Evolutionary conservation across 2,888 invertebrate genomes (phyloP).

Genomic region (Hydraecia micacea): DNA sequence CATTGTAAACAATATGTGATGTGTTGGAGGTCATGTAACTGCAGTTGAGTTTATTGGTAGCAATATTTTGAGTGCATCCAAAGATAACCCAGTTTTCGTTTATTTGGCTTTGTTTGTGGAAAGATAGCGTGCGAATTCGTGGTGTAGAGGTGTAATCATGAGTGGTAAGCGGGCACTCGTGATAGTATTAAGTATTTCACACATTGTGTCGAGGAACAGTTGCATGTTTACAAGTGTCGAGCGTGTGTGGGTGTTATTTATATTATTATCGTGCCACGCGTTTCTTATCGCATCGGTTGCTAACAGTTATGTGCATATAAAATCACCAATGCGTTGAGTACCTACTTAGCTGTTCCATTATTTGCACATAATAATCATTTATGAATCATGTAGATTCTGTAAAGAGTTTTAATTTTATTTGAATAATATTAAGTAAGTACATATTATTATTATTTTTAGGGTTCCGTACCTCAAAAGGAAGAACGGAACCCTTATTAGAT

Average conservation of each 20-base stretch:
- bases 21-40: background rate
- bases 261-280: constrained; percentile 68
- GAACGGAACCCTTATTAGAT: no score
- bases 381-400: background rate
- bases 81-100: constrained; percentile 48
- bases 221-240: constrained; percentile 60
- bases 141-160: constrained; percentile 42
- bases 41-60: constrained; percentile 5
- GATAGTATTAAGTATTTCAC: constrained; percentile 30
- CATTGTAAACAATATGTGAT: constrained; percentile 29
- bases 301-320: constrained; percentile 40
- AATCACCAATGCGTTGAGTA: constrained; percentile 21
- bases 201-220: constrained; percentile 41
- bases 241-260: constrained; percentile 65
- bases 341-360: background rate
- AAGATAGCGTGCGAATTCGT: constrained; percentile 48
- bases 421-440: background rate
- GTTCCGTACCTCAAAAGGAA: no score
- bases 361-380: background rate
- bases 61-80: constrained; percentile 22
- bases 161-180: constrained; percentile 41
- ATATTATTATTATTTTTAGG: no score
- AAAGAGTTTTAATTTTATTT: background rate
- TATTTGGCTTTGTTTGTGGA: constrained; percentile 54
- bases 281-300: constrained; percentile 61